Base-by-base conservation (phyloP, 2,888 invertebrate species). In the Yponomeuta sedellus region DNA sequence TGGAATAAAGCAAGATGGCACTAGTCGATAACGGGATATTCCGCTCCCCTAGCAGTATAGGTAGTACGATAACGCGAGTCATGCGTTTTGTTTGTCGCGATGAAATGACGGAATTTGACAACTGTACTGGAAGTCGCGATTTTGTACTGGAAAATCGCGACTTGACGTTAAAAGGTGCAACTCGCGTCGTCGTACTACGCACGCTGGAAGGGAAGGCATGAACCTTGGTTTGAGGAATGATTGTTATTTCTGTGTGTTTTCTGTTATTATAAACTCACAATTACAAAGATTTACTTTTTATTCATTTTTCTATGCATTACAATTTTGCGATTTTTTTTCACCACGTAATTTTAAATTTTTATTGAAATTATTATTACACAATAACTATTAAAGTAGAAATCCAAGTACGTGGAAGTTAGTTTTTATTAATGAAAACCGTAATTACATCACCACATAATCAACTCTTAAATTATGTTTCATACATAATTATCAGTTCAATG, bases 271-370 rank as follows among this genome's bases (percentile, higher is more conserved):
- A 89, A 88, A 88, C 81, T 75, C 84, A 78, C 75, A 75, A 73
- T 86, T 89, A 89, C 84, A 89, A 91, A 90, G 86, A 88, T 84
- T 85, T 85, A 85, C 82, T 86, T 89, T 90, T 90, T 88, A 86
- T 89, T 90, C 76, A 80, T 85, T 88, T 85, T 90, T 88, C 87
- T 88, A 87, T 82, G 80, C 79, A 83, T 89, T 88, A 90, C 89
- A 90, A 85, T 91, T 91, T 91, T 89, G 85, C 90, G 83, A 85
- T 89, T 89, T 91, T 86, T 88, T 86, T 75, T 82, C 82, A 86
- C 85, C 87, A 88, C 86, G 76, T 82, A 78, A 80, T 81, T 83
- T 34, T 8, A 34, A 10, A 5, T 34, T 34, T 34, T 34, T 82
- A 78, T 74, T 59, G 82, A 83, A 80, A 86, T 34, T 34, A 34